Evolutionary conservation across 2,888 invertebrate genomes (phyloP), one percentile per base, ranked within the genome.

Genomic region (Diadegma fenestrale): DNA sequence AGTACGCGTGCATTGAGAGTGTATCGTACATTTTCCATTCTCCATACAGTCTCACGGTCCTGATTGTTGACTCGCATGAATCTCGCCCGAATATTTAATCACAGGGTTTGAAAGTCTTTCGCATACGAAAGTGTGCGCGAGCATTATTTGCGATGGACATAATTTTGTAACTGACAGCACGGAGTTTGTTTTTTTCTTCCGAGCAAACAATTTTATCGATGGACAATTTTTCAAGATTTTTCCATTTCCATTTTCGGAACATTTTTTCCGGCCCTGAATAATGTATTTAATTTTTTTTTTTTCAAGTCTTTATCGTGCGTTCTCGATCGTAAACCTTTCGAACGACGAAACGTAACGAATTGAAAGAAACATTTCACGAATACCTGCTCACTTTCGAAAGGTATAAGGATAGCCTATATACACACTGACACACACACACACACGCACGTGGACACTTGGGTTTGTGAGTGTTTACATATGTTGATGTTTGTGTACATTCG

Each of bases 41-140:
- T 48, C 81, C 77, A 41, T 43, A 43, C 37, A 76, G 72, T 81
- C 77, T 48, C 84, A 81, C 84, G 63, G 76, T 63, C 72, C 84
- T 61, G 61, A 77, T 80, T 80, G 41, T 61, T 22, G 37, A 7
- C 37, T 80, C 76, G 71, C 71, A 51, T 37, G 22, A n/a, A n/a
- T 75, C 63, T 75, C 19, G 48, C 30, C 69, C 17, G 73, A 79
- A 63, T 68, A 30, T 17, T 51, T 75, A 10, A 22, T n/a, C 30
- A 19, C 61, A 5, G 51, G 51, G 7, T 30, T 48, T 22, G 26
- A 69, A 30, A 17, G n/a, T 33, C 12, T 79, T 45, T 54, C 51
- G 61, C 69, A 64, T 41, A 61, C 12, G 19, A n/a, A 54, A 77
- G 17, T 22, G 17, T 19, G 5, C 6, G 5, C 6, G n/a, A 48